Evolutionary conservation across 1,140 invertebrate species (phyloP), one percentile per base, ranked within the genome.

Genomic region (Diabrotica virgifera): DNA sequence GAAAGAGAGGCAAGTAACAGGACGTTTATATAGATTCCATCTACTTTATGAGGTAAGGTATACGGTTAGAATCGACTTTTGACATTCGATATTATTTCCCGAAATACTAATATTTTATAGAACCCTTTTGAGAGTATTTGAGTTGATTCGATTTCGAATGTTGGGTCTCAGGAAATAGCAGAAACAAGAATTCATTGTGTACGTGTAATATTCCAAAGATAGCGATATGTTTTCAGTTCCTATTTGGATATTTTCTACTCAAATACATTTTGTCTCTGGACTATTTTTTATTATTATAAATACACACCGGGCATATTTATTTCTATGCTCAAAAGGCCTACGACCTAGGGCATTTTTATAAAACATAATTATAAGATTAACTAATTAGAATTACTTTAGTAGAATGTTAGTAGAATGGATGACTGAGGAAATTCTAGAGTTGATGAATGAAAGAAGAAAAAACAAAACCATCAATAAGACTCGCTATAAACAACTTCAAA

Each of bases 51-150:
- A n/a, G 40, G 40, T 46, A 46, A 46, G 40, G 40, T 46, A 46
- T 46, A 46, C 40, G 40, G 40, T 46, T 46, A n/a, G 5, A 46
- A 46, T 46, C 40, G 40, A 46, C 40, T 46, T 10, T 46, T 46
- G 40, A 46, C 40, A 46, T 46, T 6, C 40, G 40, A 46, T 46
- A 46, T 46, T 46, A 46, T 46, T 46, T 46, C 40, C 40, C 40
- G 40, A 46, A 46, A 46, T 46, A 46, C 40, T 46, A 46, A 46
- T 46, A 46, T 46, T 46, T 46, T 46, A 46, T 46, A 46, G 40
- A 46, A 46, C n/a, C n/a, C 40, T 46, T 46, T 46, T 46, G 40
- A 46, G 40, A 46, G 40, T 46, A n/a, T 46, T 46, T 46, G 40
- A 46, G 40, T 46, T 46, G 40, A 46, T 46, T 46, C 40, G 40